A percentile compares a stretch with the other conserved stretches of the same genome.
These are phyloP conservation scores for Agrenia bidenticulata DNA, from an alignment of 2,888 invertebrate species.

Conservation along the genomic window DNA sequence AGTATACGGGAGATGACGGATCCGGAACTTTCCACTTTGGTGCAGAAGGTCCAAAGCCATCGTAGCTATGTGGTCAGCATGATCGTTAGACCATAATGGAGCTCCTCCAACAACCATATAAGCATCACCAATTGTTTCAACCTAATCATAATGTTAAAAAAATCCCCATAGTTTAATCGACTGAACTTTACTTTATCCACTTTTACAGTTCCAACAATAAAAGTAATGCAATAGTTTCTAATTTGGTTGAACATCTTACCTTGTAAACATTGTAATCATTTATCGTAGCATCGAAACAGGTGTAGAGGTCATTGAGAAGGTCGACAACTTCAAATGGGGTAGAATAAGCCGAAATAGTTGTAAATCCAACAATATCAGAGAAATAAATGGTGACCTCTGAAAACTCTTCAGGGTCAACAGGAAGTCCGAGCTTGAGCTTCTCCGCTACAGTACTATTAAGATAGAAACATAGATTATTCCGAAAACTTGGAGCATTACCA, in stretches of 20 bases:
- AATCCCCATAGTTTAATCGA: no score
- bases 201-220: neutral
- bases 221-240: no score
- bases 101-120: constrained; percentile 77
- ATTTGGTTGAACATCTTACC: constrained; percentile 56
- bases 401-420: constrained; percentile 83
- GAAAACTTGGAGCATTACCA: no score
- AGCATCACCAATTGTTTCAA: constrained; percentile 93
- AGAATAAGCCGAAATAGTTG: constrained; percentile 86
- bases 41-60: constrained; percentile 89
- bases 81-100: constrained; percentile 75
- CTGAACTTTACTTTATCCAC: neutral
- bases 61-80: constrained; percentile 84
- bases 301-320: constrained; percentile 87
- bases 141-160: no score
- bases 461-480: neutral
- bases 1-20: constrained; percentile 81
- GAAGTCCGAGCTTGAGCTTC: constrained; percentile 82
- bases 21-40: constrained; percentile 85
- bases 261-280: constrained; percentile 88
- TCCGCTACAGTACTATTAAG: constrained; percentile 78
- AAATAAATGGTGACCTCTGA: constrained; percentile 87
- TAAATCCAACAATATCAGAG: constrained; percentile 91
- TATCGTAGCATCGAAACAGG: constrained; percentile 89
- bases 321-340: constrained; percentile 90